Base-by-base conservation (phyloP, 92 coral and sea anemone species). In the Porites divaricata region DNA sequence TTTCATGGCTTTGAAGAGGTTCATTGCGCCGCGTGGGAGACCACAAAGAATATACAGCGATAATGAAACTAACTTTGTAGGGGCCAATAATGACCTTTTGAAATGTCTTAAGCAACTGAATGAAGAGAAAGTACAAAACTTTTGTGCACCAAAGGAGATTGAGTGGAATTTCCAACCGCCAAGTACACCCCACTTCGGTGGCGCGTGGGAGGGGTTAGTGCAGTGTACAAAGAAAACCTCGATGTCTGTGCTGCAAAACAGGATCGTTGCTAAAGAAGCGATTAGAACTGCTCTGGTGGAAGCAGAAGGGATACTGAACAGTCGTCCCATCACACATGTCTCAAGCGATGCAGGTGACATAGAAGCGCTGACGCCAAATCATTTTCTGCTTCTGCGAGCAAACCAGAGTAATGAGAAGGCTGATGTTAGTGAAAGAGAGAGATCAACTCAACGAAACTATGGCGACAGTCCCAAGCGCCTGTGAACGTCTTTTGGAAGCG, bases 221-320 rank as follows among this genome's bases (percentile, higher is more conserved):
- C 3, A 28, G 35, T 28, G 35, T 28, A 28, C 35, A 28, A 28
- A 28, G 35, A 28, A 28, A 28, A 28, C 35, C 35, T 28, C 2
- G 35, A 28, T 1, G 35, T 28, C 35, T 28, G 35, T 28, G 35
- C 35, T 28, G 35, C 35, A 28, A 80, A 87, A 26, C 84, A 89
- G 61, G 61, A 56, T 56, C 20, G 22, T 22, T 13, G 20, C 3
- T 22, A 13, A 19, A 22, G n/a, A 14, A 22, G 67, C n/a, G 20
- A 23, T 62, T 20, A 83, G 35, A 24, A 68, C 67, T 24, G 81
- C 81, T 22, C 79, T 72, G 2, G 71, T 82, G 6, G 72, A 82
- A 71, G 72, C 59, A 14, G 80, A 83, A 72, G 87, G 72, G 57
- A 72, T 83, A n/a, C 67, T 72, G 41, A 83, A 73, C 70, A 71